Evolutionary conservation across 2,797 vertebrate genomes (phyloP), one percentile per base, ranked within the genome.

Genomic region (Ctenopoma multispine): DNA sequence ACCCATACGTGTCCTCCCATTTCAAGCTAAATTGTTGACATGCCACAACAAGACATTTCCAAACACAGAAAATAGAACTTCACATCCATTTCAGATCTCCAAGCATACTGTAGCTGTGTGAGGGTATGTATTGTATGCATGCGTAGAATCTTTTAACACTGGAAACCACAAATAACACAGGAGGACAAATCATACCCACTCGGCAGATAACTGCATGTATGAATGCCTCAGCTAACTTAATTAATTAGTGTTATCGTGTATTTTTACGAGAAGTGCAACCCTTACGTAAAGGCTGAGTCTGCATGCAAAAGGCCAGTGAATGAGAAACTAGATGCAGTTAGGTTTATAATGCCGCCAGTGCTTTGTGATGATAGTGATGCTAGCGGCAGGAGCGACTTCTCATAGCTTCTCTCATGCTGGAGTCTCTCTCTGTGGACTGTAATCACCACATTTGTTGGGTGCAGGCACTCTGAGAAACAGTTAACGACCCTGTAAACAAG

Each of bases 401-500:
- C 71, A 73, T 56, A 51, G 79, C 80, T n/a, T 21, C 58, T 62
- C 56, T 47, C 64, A 21, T 21, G 31, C 49, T 23, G 6, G 66
- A 66, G 72, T n/a, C n/a, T 60, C 47, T 80, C 78, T 79, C 81
- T 27, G 56, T n/a, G 70, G 81, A 80, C 71, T 58, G 63, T 89
- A 85, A 90, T 86, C 87, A 87, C 72, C 72, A 69, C 72, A 79
- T 89, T 90, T 90, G 83, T 78, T 64, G 68, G 69, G 75, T 50
- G 69, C 79, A 70, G 78, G 75, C 77, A 67, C 78, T 77, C 61
- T 4, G 70, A 75, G 77, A 87, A 88, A 84, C 73, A 46, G 79
- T 90, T 90, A 92, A 92, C 75, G 69, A 86, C 71, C 82, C 82
- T 79, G 85, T 90, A 90, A 92, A 94, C 88, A 91, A 87, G 84